Conservation (phyloP, 2,797 vertebrate species). For the Chelon auratus region DNA sequence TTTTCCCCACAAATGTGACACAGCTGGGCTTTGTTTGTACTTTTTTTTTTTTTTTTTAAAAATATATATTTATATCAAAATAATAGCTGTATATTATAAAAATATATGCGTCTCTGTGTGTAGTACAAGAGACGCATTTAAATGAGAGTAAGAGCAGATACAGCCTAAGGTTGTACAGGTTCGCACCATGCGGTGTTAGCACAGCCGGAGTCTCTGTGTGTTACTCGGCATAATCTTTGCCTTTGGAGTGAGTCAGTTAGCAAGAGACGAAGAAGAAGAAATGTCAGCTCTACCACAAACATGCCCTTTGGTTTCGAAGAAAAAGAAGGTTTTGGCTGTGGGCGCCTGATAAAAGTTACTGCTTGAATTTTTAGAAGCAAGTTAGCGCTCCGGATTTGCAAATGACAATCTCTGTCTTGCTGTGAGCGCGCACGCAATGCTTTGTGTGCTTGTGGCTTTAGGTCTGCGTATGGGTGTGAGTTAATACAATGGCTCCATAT, state of each 20-base stretch:
- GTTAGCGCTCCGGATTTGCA: conserved; percentile 56
- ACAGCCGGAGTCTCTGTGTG: conserved; percentile 56
- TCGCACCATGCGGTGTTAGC: conserved; percentile 44
- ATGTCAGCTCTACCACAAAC: conserved; percentile 74
- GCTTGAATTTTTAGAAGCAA: conserved; percentile 58
- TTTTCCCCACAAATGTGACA: conserved; percentile 39
- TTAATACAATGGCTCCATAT: conserved; percentile 59
- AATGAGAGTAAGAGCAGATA: conserved; percentile 39
- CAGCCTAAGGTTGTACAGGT: conserved; percentile 63
- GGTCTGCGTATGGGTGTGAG: conserved; percentile 3
- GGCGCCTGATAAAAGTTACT: conserved; percentile 70
- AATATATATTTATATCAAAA: conserved; percentile 28
- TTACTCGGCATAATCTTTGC: conserved; percentile 76
- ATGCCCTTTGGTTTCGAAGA: conserved; percentile 71
- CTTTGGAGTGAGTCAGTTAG: conserved; percentile 69
- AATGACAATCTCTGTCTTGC: conserved; percentile 51
- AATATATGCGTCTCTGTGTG: conserved; percentile 1
- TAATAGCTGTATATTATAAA: conserved; percentile 24
- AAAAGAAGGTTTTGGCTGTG: conserved; percentile 57
- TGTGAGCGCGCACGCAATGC: conserved; percentile 9
- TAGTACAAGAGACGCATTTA: conserved; percentile 25
- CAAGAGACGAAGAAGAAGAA: conserved; percentile 65
- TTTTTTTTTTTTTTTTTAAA: conserved; percentile 5
- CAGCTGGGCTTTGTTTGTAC: conserved; percentile 47
- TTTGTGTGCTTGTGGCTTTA: not conserved